Base-by-base conservation (phyloP, 2,888 invertebrate genomes). In the Ptilodon capucinus region DNA sequence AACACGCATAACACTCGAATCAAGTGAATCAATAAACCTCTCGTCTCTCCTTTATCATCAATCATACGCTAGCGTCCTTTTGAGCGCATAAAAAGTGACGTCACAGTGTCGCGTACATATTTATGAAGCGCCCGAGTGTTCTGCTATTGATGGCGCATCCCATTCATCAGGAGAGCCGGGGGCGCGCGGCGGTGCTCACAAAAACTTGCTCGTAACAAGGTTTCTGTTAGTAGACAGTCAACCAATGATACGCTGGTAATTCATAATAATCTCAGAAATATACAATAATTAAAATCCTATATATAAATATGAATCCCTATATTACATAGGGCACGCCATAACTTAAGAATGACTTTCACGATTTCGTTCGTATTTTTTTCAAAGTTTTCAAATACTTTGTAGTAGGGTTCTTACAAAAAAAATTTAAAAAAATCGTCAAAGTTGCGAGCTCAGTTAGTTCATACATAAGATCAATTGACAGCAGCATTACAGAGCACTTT, bases 51-150 rank as follows among this genome's bases (percentile, higher is more conserved):
- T 54, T 69, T 67, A 71, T 77, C 80, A 81, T 81, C 78, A 74
- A 80, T 81, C 80, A 80, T 71, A 63, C 56, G 56, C 43, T 57
- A 62, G 65, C 65, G 68, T 74, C 73, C 73, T 74, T 79, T 74
- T 63, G 64, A 71, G 71, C 74, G 70, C 71, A 77, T 79, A 87
- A 88, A 87, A 86, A 86, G 70, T 78, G 82, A 81, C 77, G 79
- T 81, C 80, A 85, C 76, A 79, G 73, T 74, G 74, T 75, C 76
- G 70, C 80, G 84, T 87, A 88, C 87, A 89, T 89, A 88, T 89
- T 90, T 89, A 88, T 88, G 86, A 88, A 84, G 80, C 75, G 74
- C 71, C 73, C 80, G 72, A 86, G 81, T 82, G 84, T 82, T 82
- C 84, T 85, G 87, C 79, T 72, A 79, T 80, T 81, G 86, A 88